These are phyloP conservation scores for Paedocypris sp. DNA, from an alignment of 2,113 vertebrate genomes.

Conservation along the genomic window DNA sequence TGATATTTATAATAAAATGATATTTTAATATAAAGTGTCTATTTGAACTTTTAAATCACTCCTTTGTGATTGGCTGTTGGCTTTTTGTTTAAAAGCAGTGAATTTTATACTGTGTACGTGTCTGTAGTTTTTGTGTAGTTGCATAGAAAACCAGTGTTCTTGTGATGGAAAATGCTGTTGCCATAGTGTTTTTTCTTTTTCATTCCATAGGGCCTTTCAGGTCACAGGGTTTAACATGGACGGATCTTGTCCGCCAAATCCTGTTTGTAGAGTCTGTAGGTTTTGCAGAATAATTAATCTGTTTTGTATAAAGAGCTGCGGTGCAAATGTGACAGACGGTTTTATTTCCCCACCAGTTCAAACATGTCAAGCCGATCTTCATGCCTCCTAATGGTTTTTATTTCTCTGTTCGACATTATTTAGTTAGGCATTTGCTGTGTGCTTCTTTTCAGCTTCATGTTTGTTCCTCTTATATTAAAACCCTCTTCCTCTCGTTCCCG, in stretches of 20 bases:
- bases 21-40: no score
- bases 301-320: slow-evolving; percentile 14
- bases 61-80: no score
- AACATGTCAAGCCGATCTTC: slow-evolving; percentile 11
- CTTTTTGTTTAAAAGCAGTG: no score
- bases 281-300: not conserved
- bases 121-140: no score
- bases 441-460: not conserved
- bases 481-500: not conserved
- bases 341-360: slow-evolving; percentile 10
- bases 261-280: slow-evolving; percentile 3
- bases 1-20: no score
- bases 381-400: slow-evolving; percentile 14
- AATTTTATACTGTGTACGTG: no score
- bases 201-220: not conserved
- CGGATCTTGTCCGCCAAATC: not conserved
- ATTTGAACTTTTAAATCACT: no score
- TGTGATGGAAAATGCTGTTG: not conserved
- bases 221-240: not conserved
- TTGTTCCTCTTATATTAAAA: not conserved
- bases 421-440: not conserved
- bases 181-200: not conserved
- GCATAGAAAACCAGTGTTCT: not conserved
- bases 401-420: slow-evolving; percentile 20
- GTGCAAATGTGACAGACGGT: slow-evolving; percentile 3